phyloP scores from a whole-genome alignment of 2,113 vertebrate genomes.

The Stictonetta naevosa region DNA sequence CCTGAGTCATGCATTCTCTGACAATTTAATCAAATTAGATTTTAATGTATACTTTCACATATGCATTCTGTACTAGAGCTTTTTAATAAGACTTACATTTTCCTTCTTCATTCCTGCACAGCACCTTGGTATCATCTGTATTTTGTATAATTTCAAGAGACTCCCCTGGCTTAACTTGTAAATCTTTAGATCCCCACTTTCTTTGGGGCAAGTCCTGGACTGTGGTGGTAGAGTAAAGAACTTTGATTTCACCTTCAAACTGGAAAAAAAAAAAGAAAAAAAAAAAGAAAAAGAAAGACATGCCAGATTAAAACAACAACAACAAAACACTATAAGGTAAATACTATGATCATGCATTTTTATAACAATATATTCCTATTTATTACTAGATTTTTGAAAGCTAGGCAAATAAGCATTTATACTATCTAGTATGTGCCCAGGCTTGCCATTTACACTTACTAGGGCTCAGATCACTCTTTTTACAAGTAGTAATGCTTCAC shows the following conservation, averaged over 20 bases:
- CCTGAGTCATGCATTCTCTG: background rate
- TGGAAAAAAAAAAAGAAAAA: constrained; percentile 57
- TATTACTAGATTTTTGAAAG: background rate
- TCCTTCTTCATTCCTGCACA: constrained; percentile 93
- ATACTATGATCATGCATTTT: background rate
- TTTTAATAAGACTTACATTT: constrained; percentile 85
- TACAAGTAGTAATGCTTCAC: background rate
- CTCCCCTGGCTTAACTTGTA: constrained; percentile 87
- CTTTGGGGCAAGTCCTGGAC: constrained; percentile 72
- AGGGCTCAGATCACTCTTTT: background rate
- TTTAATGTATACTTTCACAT: background rate
- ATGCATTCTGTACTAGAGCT: background rate
- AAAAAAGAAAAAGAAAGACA: background rate
- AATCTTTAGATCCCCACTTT: constrained; percentile 85
- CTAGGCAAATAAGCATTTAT: background rate
- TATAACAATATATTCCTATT: background rate
- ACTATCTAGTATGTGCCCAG: background rate
- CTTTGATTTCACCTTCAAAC: constrained; percentile 91
- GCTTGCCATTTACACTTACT: background rate
- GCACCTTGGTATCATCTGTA: constrained; percentile 83
- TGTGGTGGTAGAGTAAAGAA: constrained; percentile 82
- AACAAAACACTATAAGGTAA: background rate
- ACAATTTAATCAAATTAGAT: background rate
- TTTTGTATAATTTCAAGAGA: constrained; percentile 86
- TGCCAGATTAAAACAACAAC: background rate